Conservation (phyloP, 37 sponge, comb jelly and placozoan genomes). For the Mnemiopsis leidyi region DNA sequence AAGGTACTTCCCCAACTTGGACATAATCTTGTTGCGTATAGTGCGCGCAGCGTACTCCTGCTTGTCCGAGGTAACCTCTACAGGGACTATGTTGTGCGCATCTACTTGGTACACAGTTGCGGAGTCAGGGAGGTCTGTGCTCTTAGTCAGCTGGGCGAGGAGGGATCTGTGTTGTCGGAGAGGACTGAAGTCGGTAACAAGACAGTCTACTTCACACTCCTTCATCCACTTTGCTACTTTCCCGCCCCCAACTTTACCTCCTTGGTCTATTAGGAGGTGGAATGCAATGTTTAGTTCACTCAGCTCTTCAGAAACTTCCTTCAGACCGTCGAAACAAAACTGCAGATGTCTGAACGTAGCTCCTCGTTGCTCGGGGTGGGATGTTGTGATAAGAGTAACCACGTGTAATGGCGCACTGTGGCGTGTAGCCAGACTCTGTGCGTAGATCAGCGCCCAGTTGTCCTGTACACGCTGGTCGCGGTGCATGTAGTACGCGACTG, state of each 20-base stretch:
- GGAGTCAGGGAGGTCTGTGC: not conserved
- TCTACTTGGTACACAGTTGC: slow-evolving; percentile 17
- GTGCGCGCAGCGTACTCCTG: slow-evolving; percentile 20
- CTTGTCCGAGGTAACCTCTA: slow-evolving; percentile 6
- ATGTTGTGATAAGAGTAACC: not conserved
- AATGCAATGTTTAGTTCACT: slow-evolving; percentile 24
- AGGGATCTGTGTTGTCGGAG: not conserved
- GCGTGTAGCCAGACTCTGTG: not conserved
- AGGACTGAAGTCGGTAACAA: slow-evolving; percentile 45
- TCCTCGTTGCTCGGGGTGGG: not conserved
- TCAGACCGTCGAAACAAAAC: slow-evolving; percentile 32
- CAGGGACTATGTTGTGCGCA: slow-evolving; percentile 55
- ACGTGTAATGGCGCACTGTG: slow-evolving; percentile 7
- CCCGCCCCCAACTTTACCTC: not conserved
- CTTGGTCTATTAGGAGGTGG: slow-evolving; percentile 24
- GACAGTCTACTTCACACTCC: not conserved
- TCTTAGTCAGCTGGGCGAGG: not conserved
- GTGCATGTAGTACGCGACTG: slow-evolving; percentile 57
- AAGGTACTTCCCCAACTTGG: not conserved
- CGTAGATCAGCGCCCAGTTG: slow-evolving; percentile 57
- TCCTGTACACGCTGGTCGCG: slow-evolving; percentile 55
- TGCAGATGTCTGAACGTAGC: not conserved
- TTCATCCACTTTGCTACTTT: not conserved
- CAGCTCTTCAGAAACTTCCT: not conserved
- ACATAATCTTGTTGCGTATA: not conserved